Conservation (phyloP, 2,797 vertebrate genomes). For the Dryobates pubescens region DNA sequence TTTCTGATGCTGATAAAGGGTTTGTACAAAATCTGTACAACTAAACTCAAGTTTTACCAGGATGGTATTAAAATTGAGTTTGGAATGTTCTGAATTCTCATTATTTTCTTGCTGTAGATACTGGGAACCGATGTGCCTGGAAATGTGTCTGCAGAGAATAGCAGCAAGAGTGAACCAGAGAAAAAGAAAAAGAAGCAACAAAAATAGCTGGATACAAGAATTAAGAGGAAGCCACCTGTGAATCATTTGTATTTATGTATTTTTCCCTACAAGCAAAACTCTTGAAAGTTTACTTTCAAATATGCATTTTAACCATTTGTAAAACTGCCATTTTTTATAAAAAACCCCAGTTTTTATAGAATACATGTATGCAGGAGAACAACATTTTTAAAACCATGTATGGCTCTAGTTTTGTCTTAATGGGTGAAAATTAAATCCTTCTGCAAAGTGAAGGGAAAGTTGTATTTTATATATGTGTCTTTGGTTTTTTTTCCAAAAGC, state of each 20-base stretch:
- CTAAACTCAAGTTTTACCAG: not conserved
- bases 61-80: not conserved
- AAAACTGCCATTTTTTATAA: not conserved
- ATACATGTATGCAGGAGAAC: not conserved
- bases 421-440: conserved; percentile 39
- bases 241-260: not conserved
- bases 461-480: too few relatives aligned
- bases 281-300: conserved; percentile 46
- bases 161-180: conserved; percentile 64
- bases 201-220: conserved; percentile 60
- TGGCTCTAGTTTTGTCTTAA: not conserved
- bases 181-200: conserved; percentile 76
- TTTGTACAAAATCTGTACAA: not conserved
- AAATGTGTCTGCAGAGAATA: not conserved
- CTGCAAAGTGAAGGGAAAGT: not conserved
- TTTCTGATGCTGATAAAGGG: not conserved
- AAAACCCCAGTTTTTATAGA: not conserved
- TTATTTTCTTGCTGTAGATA: conserved; percentile 53
- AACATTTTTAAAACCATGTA: not conserved
- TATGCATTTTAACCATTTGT: conserved; percentile 58
- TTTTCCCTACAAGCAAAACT: conserved; percentile 23
- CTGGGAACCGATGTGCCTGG: conserved; percentile 7
- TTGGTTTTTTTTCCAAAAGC: not conserved
- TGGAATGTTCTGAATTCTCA: not conserved
- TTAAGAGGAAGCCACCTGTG: not conserved